A percentile compares a stretch with the other conserved stretches of the same genome.
Evolutionary conservation across 1,140 invertebrate species (phyloP).

Genomic region (Cydia splendana): DNA sequence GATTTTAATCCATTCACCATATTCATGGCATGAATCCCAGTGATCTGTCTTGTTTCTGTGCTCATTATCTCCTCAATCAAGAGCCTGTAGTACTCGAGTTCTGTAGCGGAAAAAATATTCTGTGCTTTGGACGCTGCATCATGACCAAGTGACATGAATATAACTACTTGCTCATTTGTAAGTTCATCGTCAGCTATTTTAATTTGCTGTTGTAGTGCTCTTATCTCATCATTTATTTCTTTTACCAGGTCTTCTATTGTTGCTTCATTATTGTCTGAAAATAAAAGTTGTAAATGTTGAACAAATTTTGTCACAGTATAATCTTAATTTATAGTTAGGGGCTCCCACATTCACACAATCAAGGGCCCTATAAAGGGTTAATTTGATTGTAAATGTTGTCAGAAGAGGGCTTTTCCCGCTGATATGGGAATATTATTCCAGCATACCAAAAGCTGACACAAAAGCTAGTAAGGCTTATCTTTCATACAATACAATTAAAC

Average conservation of each 20-base stretch:
- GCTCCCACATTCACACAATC: too few species aligned
- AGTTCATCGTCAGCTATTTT: constrained; percentile 66
- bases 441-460: too few species aligned
- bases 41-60: constrained; percentile 62
- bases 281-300: background rate
- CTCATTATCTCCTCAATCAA: constrained; percentile 67
- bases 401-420: too few species aligned
- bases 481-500: too few species aligned
- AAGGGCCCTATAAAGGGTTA: too few species aligned
- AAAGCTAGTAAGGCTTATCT: too few species aligned
- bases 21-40: constrained; percentile 63
- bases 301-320: background rate
- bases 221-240: constrained; percentile 64
- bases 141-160: constrained; percentile 64
- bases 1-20: constrained; percentile 56
- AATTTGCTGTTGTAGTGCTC: constrained; percentile 60
- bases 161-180: constrained; percentile 57
- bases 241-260: constrained; percentile 55
- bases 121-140: constrained; percentile 69
- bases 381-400: too few species aligned
- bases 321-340: too few species aligned
- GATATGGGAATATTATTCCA: too few species aligned
- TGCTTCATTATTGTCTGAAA: constrained; percentile 49
- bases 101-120: constrained; percentile 54
- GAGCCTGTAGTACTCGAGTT: constrained; percentile 66